Conservation (phyloP, 1,140 invertebrate genomes). For the Trachelipus rathkii region DNA sequence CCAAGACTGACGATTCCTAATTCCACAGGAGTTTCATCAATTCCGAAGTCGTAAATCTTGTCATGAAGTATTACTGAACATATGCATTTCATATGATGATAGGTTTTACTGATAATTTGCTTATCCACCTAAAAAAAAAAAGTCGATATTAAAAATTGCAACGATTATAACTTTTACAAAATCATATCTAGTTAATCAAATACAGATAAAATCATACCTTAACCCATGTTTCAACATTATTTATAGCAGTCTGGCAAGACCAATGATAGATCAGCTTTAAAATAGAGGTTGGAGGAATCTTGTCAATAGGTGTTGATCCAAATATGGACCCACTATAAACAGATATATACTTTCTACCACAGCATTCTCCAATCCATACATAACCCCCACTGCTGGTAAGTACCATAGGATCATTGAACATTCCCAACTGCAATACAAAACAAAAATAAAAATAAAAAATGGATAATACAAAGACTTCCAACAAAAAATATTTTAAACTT, state of each 20-base stretch:
- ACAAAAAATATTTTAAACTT: no score
- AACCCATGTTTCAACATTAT: constrained; percentile 81
- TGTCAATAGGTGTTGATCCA: constrained; percentile 62
- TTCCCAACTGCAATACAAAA: constrained; percentile 32
- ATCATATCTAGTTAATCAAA: not conserved
- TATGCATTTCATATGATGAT: constrained; percentile 39
- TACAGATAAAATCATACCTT: constrained; percentile 55
- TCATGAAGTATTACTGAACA: constrained; percentile 44
- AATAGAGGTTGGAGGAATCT: constrained; percentile 69
- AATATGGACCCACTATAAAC: constrained; percentile 82
- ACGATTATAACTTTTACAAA: not conserved
- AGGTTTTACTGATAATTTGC: constrained; percentile 37
- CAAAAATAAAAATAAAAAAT: not conserved
- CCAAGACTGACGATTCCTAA: constrained; percentile 84
- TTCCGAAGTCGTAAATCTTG: constrained; percentile 47
- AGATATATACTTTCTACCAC: constrained; percentile 73
- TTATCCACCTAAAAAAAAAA: constrained; percentile 34
- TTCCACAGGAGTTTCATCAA: constrained; percentile 50
- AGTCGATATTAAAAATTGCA: not conserved
- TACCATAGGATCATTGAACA: constrained; percentile 48
- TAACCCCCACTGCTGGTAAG: constrained; percentile 58
- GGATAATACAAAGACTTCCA: not conserved
- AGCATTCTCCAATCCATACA: constrained; percentile 82
- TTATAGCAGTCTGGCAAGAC: constrained; percentile 80
- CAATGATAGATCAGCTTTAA: constrained; percentile 84